These are phyloP conservation scores for Ischnus inquisitorius DNA, from an alignment of 2,888 invertebrate species.

Conservation along the genomic window DNA sequence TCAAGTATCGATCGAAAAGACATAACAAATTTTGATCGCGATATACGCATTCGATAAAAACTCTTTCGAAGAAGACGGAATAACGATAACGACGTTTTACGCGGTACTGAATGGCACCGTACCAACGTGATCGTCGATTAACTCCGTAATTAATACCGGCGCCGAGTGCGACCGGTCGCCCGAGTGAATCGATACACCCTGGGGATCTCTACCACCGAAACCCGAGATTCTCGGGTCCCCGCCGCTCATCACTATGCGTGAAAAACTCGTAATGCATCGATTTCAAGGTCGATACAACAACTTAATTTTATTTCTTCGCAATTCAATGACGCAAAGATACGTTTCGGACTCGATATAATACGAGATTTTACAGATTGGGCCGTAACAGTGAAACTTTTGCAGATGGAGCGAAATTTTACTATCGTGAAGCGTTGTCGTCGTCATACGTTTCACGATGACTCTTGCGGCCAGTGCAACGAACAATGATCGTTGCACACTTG, in stretches of 20 bases:
- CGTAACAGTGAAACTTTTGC: neutral
- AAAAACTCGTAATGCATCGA: conserved; percentile 9
- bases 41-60: neutral
- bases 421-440: conserved; percentile 43
- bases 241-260: conserved; percentile 5
- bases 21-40: neutral
- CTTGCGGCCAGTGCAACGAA: conserved; percentile 47
- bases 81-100: neutral
- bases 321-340: neutral
- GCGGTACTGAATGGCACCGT: conserved; percentile 64
- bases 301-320: neutral
- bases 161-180: conserved; percentile 50
- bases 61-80: neutral
- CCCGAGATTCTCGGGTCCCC: conserved; percentile 59
- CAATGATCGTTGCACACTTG: conserved; percentile 61
- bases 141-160: conserved; percentile 63
- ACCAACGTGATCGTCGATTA: conserved; percentile 67
- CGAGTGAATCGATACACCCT: conserved; percentile 62
- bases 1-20: too few relatives aligned
- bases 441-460: conserved; percentile 42
- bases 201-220: conserved; percentile 55
- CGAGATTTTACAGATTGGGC: neutral
- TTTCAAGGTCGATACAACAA: neutral
- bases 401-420: conserved; percentile 25
- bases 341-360: neutral